Percentiles rank a stretch among this genome's conserved stretches.
Evolutionary conservation across 2,113 vertebrate genomes (phyloP).

Genomic region (Acanthisitta chloris): DNA sequence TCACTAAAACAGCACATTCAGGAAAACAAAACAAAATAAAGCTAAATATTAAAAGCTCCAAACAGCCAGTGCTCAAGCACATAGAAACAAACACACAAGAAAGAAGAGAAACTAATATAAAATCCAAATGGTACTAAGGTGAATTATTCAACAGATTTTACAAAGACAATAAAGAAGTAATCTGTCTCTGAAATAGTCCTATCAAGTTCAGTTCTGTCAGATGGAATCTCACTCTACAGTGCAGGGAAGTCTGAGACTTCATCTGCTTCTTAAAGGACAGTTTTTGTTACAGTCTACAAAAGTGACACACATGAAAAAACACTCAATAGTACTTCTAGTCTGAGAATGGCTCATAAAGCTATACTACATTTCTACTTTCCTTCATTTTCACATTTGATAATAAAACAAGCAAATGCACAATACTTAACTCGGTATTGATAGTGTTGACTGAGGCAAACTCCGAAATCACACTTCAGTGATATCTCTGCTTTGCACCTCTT

Average conservation of each 20-base stretch:
- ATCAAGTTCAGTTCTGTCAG: not conserved
- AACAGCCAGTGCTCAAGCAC: not conserved
- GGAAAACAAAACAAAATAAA: not conserved
- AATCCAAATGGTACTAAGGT: not conserved
- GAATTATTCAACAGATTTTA: not conserved
- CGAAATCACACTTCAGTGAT: not conserved
- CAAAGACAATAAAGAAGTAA: not conserved
- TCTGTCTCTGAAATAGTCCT: not conserved
- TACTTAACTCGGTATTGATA: not conserved
- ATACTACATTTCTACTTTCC: not conserved
- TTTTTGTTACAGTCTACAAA: not conserved
- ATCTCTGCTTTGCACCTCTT: not conserved
- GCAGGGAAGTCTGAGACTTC: not conserved
- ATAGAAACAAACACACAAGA: not conserved
- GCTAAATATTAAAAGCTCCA: not conserved
- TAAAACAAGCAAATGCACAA: not conserved
- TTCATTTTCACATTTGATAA: not conserved
- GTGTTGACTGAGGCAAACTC: not conserved
- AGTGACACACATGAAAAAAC: not conserved
- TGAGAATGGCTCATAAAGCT: not conserved
- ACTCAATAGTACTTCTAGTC: not conserved
- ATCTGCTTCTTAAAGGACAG: not conserved
- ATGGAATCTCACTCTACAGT: not conserved
- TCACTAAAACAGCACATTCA: slow-evolving; percentile 59
- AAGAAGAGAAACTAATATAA: not conserved